Percentiles rank a stretch among this genome's conserved stretches.
These are phyloP conservation scores for Equus quagga DNA, from an alignment of 2,113 vertebrate genomes.

Conservation along the genomic window DNA sequence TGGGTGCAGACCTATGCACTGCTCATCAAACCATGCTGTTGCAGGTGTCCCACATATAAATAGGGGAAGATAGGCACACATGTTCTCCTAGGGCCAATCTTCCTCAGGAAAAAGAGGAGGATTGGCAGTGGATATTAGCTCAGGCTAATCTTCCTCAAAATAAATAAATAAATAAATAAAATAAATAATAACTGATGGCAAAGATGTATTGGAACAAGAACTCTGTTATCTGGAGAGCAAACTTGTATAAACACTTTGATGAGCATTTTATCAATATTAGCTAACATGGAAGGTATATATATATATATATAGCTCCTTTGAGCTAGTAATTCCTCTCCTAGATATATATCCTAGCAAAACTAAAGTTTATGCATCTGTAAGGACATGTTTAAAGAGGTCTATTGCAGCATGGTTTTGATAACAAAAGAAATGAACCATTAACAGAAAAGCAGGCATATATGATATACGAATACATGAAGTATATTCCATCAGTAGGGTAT, in stretches of 20 bases:
- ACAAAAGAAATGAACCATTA: neutral
- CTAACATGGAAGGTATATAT: neutral
- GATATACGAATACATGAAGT: neutral
- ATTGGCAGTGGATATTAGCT: too few relatives aligned
- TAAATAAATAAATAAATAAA: neutral
- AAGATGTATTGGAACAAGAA: neutral
- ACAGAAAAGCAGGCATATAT: neutral
- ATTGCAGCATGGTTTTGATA: neutral
- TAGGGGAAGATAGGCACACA: too few relatives aligned
- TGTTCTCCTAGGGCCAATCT: too few relatives aligned
- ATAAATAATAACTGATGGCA: neutral
- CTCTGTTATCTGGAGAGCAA: neutral
- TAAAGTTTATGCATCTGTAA: neutral
- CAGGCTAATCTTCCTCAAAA: too few relatives aligned
- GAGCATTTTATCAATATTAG: neutral
- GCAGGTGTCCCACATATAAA: too few relatives aligned
- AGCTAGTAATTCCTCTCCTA: neutral
- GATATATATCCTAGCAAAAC: neutral
- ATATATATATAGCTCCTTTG: neutral
- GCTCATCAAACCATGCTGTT: too few relatives aligned
- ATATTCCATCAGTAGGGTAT: neutral
- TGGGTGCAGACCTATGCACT: too few relatives aligned
- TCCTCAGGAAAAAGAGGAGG: too few relatives aligned
- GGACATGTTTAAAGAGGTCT: neutral
- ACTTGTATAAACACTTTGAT: neutral